Base-by-base conservation (phyloP, 2,113 vertebrate genomes). In the Xerus inauris region DNA sequence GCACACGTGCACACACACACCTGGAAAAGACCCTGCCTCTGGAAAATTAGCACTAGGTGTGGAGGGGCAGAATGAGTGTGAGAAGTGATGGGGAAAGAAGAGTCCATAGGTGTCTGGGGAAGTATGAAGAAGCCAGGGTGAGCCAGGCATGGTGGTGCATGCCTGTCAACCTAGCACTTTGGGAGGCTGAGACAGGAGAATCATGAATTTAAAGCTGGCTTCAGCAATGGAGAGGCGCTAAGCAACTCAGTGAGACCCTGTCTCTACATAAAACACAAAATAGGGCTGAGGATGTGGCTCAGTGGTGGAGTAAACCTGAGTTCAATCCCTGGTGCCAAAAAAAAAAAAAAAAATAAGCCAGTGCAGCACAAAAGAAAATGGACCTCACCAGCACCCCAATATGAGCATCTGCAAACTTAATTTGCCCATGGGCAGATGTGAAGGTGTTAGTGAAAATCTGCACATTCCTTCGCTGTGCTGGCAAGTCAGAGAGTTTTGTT, bases 21-120 rank as follows among this genome's bases (percentile, higher is more conserved):
- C 59, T 30, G 24, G 13, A 84, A 54, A 10, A 47, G 67, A 47
- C 32, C 7, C 65, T 45, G 35, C 16, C 75, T 65, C 72, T 69
- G 64, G 62, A 24, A 71, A 77, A 32, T 57, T 14, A 38, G 38
- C 28, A 28, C 13, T 64, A 24, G 87, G 3, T 40, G 7, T 38
- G 17, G 57, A 57, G 42, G 26, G 28, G 40, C 26, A 45, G 24
- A 24, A 13, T 8, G 62, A 76, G n/a, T 11, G 0, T 57, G 77
- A 67, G 81, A 85, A 59, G 62, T n/a, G 14, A 40, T n/a, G 22
- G 62, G 7, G 64, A 49, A 30, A 49, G 51, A 40, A 49, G 65
- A 71, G 3, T 59, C 19, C 8, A 13, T 4, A 45, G 42, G 47
- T 0, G 0, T 16, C 42, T 45, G 32, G 11, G 45, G 12, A 45